These are phyloP conservation scores for Callimico goeldii DNA, from an alignment of 2,797 vertebrate genomes.

Conservation along the genomic window DNA sequence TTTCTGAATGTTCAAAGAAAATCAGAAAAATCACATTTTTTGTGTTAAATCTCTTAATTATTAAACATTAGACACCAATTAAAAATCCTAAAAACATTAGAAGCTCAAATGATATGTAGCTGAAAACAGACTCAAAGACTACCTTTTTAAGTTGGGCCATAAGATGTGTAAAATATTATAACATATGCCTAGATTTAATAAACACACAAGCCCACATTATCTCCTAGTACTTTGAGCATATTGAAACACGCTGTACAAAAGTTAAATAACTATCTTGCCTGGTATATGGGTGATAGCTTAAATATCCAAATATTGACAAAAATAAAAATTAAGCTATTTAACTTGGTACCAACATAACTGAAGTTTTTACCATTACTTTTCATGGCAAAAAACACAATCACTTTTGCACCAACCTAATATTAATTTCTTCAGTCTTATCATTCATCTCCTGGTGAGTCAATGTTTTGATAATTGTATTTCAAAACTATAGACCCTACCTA, in stretches of 20 bases:
- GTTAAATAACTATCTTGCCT: not conserved
- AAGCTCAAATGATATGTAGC: not conserved
- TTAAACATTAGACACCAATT: not conserved
- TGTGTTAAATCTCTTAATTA: not conserved
- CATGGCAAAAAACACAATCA: no score
- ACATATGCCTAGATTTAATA: not conserved
- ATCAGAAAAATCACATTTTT: not conserved
- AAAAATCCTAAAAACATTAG: not conserved
- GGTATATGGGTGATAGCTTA: not conserved
- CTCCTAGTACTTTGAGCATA: not conserved
- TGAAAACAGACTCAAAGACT: not conserved
- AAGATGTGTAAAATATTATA: not conserved
- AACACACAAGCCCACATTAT: not conserved
- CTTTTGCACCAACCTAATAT: no score
- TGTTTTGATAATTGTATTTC: not conserved
- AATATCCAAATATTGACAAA: not conserved
- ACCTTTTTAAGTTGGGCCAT: not conserved
- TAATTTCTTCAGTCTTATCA: not conserved
- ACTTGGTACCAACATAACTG: no score
- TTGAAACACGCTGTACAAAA: not conserved
- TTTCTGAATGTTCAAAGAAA: not conserved
- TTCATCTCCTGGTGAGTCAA: not conserved
- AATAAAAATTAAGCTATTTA: not conserved
- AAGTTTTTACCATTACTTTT: no score
- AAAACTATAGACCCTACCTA: not conserved